These are phyloP conservation scores for Prunella fulvescens DNA, from an alignment of 2,113 vertebrate species.

Conservation along the genomic window DNA sequence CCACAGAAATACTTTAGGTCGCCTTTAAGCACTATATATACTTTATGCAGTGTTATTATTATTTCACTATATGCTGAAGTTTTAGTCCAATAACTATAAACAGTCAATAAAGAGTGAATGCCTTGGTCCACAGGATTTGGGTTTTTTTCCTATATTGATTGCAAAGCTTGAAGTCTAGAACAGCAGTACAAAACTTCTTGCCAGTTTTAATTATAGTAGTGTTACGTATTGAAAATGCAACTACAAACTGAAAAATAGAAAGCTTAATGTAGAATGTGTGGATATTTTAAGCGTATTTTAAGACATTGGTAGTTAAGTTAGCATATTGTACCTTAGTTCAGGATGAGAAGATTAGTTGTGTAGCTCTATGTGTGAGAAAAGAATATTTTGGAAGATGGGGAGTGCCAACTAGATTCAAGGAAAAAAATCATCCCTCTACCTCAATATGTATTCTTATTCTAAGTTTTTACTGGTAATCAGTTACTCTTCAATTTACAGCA, in stretches of 20 bases:
- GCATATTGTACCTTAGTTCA: neutral
- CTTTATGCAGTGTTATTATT: neutral
- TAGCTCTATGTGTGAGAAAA: neutral
- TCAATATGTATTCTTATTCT: neutral
- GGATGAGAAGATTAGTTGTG: neutral
- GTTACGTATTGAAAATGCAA: neutral
- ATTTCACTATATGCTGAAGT: neutral
- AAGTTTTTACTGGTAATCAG: neutral
- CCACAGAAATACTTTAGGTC: neutral
- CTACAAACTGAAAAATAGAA: neutral
- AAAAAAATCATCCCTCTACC: fast-evolving
- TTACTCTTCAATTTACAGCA: neutral
- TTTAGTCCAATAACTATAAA: neutral
- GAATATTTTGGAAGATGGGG: neutral
- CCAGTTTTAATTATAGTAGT: neutral
- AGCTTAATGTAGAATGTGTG: neutral
- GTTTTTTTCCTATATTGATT: neutral
- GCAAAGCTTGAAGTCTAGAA: neutral
- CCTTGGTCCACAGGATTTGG: too few relatives aligned
- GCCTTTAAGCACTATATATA: neutral
- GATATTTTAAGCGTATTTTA: neutral
- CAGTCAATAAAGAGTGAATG: neutral
- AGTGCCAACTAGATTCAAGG: neutral
- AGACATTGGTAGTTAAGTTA: neutral
- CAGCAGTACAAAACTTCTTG: neutral